Evolutionary conservation across 64 coral and sea anemone genomes (phyloP).

Genomic region (Platygyra sinensis): DNA sequence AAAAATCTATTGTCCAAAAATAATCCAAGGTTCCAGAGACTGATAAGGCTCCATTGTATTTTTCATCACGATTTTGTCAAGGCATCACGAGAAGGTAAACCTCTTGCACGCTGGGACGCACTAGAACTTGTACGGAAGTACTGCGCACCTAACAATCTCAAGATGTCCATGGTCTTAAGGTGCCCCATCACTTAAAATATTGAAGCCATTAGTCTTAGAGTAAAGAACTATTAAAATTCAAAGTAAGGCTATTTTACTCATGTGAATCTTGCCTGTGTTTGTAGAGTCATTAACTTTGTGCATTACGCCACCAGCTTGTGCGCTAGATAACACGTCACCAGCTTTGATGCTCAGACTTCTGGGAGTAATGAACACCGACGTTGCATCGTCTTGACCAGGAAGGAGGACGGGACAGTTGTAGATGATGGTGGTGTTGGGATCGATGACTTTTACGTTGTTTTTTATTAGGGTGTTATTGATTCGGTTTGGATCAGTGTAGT

Average conservation of each 20-base stretch:
- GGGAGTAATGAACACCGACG: conserved; percentile 34
- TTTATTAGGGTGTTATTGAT: conserved; percentile 32
- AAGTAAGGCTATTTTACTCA: neutral
- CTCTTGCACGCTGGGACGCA: too few species aligned
- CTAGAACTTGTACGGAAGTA: too few species aligned
- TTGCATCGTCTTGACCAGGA: conserved; percentile 29
- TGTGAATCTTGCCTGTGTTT: neutral
- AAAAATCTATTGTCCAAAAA: too few species aligned
- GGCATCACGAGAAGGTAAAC: too few species aligned
- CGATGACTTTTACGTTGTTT: conserved; percentile 56
- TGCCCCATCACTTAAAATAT: neutral
- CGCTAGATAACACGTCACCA: conserved; percentile 55
- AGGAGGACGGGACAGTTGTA: conserved; percentile 69
- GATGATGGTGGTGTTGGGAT: conserved; percentile 51
- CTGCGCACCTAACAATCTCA: too few species aligned
- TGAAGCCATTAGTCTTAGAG: neutral
- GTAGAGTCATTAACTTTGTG: conserved; percentile 52
- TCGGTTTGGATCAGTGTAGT: conserved; percentile 68
- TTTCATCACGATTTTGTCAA: too few species aligned
- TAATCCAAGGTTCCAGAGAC: too few species aligned
- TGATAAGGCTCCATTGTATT: too few species aligned
- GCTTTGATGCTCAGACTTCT: conserved; percentile 12
- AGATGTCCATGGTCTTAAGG: neutral
- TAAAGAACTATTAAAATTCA: neutral
- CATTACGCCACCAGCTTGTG: conserved; percentile 75